Evolutionary conservation across 2,113 vertebrate species (phyloP).

Genomic region (Serinus canaria): DNA sequence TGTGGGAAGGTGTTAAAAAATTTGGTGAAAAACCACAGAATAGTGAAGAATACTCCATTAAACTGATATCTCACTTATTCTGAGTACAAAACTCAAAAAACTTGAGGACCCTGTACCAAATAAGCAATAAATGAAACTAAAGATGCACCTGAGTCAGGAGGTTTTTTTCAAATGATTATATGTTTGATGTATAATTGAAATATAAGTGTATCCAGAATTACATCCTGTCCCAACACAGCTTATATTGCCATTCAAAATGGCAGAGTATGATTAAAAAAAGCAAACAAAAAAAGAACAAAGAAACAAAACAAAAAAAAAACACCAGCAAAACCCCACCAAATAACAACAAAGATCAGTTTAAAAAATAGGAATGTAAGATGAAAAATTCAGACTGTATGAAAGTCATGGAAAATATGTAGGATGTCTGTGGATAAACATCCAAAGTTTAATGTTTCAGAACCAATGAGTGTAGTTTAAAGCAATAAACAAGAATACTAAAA

Average conservation of each 20-base stretch:
- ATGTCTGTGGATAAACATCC: not conserved
- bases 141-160: not conserved
- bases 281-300: not conserved
- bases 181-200: not conserved
- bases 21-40: not conserved
- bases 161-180: not conserved
- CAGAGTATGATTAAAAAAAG: not conserved
- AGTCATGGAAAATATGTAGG: not conserved
- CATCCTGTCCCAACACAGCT: not conserved
- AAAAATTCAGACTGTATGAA: not conserved
- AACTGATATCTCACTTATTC: not conserved
- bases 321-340: not conserved
- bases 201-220: not conserved
- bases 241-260: not conserved
- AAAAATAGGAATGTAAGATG: not conserved
- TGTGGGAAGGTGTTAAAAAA: not conserved
- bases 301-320: not conserved
- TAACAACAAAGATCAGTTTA: accelerated
- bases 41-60: not conserved
- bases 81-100: not conserved
- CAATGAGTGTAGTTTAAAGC: not conserved
- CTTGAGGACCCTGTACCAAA: not conserved
- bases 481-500: not conserved
- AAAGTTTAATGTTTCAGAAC: not conserved
- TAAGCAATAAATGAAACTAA: not conserved